Conservation (phyloP, 2,888 invertebrate species). For the Andrena camellia region DNA sequence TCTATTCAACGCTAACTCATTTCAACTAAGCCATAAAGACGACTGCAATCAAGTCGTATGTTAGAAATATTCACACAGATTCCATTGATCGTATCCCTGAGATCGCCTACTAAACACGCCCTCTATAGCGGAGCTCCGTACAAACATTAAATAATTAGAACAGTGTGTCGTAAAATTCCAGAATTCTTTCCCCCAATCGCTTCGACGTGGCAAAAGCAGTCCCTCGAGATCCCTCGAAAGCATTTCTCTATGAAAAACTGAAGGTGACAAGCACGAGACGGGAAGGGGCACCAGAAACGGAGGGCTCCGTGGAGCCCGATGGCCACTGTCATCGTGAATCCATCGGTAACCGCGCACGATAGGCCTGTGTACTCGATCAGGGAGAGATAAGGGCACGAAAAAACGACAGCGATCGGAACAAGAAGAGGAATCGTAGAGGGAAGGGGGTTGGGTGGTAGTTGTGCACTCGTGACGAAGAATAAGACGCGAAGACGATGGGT, state of each 20-base stretch:
- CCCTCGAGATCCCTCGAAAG: conserved; percentile 21
- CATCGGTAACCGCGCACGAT: conserved; percentile 25
- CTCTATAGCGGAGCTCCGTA: too few relatives aligned
- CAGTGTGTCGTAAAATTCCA: neutral
- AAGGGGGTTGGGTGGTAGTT: conserved; percentile 54
- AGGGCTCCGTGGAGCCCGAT: neutral
- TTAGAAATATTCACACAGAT: too few relatives aligned
- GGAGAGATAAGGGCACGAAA: conserved; percentile 19
- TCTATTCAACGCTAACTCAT: too few relatives aligned
- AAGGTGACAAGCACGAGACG: neutral
- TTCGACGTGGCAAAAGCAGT: conserved; percentile 8
- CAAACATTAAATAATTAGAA: neutral
- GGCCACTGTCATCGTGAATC: neutral
- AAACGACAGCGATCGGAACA: conserved; percentile 19
- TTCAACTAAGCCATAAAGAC: too few relatives aligned
- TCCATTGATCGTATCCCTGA: too few relatives aligned
- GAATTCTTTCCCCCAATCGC: neutral
- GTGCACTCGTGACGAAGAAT: conserved; percentile 74
- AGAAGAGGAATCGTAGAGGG: conserved; percentile 25
- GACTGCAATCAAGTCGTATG: too few relatives aligned
- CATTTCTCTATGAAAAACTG: neutral
- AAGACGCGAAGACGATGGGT: conserved; percentile 62
- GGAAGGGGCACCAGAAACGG: neutral
- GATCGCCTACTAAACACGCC: too few relatives aligned
- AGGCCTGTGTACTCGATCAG: conserved; percentile 47